Evolutionary conservation across 2,797 vertebrate species (phyloP), one percentile per base, ranked within the genome.

Genomic region (Epinephelus malabaricus): DNA sequence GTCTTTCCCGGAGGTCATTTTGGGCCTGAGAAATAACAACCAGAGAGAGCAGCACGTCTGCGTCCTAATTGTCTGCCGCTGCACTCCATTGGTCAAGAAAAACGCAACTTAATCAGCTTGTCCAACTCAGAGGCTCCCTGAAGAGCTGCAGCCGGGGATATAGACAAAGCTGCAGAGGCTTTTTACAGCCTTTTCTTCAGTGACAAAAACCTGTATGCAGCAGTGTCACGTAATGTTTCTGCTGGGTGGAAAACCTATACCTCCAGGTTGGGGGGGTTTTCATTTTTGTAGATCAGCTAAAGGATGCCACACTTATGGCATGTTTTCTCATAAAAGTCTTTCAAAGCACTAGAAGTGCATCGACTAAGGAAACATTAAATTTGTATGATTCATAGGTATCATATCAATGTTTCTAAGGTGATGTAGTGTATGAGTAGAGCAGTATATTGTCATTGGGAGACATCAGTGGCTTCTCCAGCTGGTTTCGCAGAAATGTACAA

Each of bases 61-160:
- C 23, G 2, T 70, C 79, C 69, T 88, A 81, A 91, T 82, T 79
- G 84, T 83, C 77, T 78, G 76, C n/a, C 53, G 75, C 82, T 63
- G 79, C 83, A 84, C 78, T 83, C 59, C 89, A 85, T 88, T 86
- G 89, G 91, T 87, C 77, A 68, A 86, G 82, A 85, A 81, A 90
- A 86, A 78, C 60, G 30, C 77, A 65, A 50, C 78, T 85, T 88
- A 86, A 90, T 91, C 85, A 89, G 80, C 84, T 88, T 49, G 80
- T 83, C 68, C 62, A 40, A 34, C 51, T 54, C 40, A 6, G 45
- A 75, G 49, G 21, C 65, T 82, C 83, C 81, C 83, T 2, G 60
- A 81, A 73, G 87, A 82, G 71, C 65, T 9, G 66, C 60, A 68
- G 83, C 40, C 3, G 2, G 6, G 17, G 43, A 73, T 47, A 2